These are phyloP conservation scores for Camelus bactrianus DNA, from an alignment of 2,113 vertebrate species.

Conservation along the genomic window DNA sequence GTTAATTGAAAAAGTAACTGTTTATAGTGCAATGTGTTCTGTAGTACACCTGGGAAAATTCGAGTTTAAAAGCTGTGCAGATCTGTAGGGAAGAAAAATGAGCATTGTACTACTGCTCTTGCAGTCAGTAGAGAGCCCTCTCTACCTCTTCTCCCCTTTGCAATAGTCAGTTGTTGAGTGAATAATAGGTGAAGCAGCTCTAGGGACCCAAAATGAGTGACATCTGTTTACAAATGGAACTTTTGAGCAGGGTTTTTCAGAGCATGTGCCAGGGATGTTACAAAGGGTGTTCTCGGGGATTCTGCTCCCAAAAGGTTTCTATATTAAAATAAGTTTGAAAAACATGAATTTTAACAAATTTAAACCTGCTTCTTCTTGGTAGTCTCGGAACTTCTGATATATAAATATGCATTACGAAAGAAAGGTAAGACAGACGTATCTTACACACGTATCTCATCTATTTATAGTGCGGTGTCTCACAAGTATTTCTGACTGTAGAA, in stretches of 20 bases:
- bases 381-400: not conserved
- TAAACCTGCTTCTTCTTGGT: not conserved
- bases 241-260: not conserved
- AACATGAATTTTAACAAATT: not conserved
- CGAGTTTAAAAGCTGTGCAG: not conserved
- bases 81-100: not conserved
- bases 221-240: not conserved
- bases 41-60: not conserved
- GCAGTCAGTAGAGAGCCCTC: not conserved
- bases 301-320: not conserved
- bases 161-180: not conserved
- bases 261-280: not conserved
- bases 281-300: not conserved
- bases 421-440: not conserved
- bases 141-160: not conserved
- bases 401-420: not conserved
- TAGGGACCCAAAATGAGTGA: not conserved
- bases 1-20: slow-evolving; percentile 42
- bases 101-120: not conserved
- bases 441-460: no score
- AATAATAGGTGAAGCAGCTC: not conserved
- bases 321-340: slow-evolving; percentile 8
- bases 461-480: not conserved
- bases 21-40: not conserved
- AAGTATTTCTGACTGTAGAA: not conserved